Conservation (phyloP, 2,797 vertebrate species). For the Platalea minor region DNA sequence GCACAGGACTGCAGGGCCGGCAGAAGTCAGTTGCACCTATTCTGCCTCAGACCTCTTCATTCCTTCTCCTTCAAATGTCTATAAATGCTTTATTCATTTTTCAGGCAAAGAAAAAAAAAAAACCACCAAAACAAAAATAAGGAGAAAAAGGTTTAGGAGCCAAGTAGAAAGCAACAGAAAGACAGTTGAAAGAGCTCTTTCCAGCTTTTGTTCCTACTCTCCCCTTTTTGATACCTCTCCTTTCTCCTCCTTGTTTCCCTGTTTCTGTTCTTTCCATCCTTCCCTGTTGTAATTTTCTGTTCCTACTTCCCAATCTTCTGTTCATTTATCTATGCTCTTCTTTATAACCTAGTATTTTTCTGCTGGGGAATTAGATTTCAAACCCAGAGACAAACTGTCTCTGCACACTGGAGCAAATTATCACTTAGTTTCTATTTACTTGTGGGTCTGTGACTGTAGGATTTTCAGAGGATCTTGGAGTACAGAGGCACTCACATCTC, state of each 20-base stretch:
- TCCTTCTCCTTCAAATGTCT: background rate
- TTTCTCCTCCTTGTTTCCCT: background rate
- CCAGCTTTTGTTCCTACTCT: background rate
- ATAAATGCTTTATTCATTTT: background rate
- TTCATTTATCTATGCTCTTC: background rate
- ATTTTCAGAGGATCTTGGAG: background rate
- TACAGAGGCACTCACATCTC: background rate
- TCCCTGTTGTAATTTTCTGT: background rate
- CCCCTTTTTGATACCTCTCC: background rate
- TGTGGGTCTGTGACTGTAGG: background rate
- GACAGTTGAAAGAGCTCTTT: background rate
- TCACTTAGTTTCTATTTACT: background rate
- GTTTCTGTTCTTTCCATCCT: background rate
- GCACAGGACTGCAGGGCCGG: background rate
- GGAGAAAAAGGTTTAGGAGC: background rate
- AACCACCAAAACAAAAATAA: background rate
- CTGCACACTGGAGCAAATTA: background rate
- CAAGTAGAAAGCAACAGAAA: background rate
- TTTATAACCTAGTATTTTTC: background rate
- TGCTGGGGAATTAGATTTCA: background rate
- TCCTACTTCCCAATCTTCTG: background rate
- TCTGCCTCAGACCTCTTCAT: background rate
- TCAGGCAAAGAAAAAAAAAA: background rate
- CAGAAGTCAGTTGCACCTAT: background rate
- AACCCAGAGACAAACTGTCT: background rate